These are phyloP conservation scores for Wasmannia auropunctata DNA, from an alignment of 1,140 invertebrate genomes.

Conservation along the genomic window DNA sequence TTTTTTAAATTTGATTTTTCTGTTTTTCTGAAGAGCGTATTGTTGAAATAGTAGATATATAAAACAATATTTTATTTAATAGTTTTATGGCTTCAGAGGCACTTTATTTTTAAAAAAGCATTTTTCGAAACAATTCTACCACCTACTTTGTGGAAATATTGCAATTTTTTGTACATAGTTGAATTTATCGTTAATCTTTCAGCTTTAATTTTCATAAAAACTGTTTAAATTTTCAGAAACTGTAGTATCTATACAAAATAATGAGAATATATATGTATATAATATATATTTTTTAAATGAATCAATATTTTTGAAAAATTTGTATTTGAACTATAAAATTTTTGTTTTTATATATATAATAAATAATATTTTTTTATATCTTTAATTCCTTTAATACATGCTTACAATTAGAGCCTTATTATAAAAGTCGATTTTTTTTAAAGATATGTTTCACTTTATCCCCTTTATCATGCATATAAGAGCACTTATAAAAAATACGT, in stretches of 20 bases:
- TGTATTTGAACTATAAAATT: too few relatives aligned
- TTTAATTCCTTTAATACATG: background rate
- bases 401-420: background rate
- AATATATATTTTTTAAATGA: too few relatives aligned
- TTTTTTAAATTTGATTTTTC: background rate
- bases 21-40: background rate
- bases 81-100: background rate
- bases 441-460: background rate
- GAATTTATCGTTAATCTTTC: background rate
- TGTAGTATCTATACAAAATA: background rate
- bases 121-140: background rate
- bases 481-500: background rate
- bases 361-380: background rate
- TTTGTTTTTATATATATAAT: too few relatives aligned
- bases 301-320: background rate
- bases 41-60: background rate
- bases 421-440: background rate
- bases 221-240: background rate
- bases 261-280: too few relatives aligned
- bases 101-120: background rate
- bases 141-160: background rate
- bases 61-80: slow-evolving; percentile 7
- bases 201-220: background rate
- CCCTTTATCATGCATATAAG: background rate
- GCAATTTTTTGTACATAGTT: background rate